Evolutionary conservation across 2,888 invertebrate genomes (phyloP), one percentile per base, ranked within the genome.

Genomic region (Prosopocoilus inquinatus): DNA sequence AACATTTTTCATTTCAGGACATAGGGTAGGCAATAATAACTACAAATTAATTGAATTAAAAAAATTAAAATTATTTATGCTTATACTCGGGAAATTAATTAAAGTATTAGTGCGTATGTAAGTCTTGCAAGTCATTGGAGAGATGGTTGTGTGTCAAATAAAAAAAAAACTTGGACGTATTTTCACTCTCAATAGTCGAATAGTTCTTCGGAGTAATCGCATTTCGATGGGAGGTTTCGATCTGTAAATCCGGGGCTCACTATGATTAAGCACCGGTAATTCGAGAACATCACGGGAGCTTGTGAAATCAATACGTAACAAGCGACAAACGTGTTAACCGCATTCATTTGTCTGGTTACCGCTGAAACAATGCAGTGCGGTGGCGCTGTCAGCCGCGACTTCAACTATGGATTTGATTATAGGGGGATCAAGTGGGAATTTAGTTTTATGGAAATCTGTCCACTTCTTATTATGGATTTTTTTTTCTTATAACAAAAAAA

Each of bases 341-440:
- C 78, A 74, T 74, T 77, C 77, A 77, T 76, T 77, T 77, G 76
- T 76, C 75, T 73, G 75, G 67, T 71, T 71, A 75, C 76, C 77
- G 72, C 76, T 70, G 70, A 77, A 78, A 78, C 78, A 78, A 77
- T 78, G 74, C 74, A 70, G 65, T 73, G 75, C 69, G 75, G 75
- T 71, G 70, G 71, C 69, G 71, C 70, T 65, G 71, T 72, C 72
- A 71, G 66, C 63, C 65, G 60, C 66, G 62, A 67, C 66, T 61
- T 62, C 61, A 61, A 59, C 60, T 59, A 58, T 59, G 57, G 46
- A 60, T 58, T 60, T 56, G 58, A 62, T 64, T 65, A 64, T 64
- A 61, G 50, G 54, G 54, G 62, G 65, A 63, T 65, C 65, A 62
- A 58, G 54, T 54, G 49, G 54, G 59, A 47, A 54, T 57, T 59